Evolutionary conservation across 2,113 vertebrate species (phyloP).

Genomic region (Ginglymostoma cirratum): DNA sequence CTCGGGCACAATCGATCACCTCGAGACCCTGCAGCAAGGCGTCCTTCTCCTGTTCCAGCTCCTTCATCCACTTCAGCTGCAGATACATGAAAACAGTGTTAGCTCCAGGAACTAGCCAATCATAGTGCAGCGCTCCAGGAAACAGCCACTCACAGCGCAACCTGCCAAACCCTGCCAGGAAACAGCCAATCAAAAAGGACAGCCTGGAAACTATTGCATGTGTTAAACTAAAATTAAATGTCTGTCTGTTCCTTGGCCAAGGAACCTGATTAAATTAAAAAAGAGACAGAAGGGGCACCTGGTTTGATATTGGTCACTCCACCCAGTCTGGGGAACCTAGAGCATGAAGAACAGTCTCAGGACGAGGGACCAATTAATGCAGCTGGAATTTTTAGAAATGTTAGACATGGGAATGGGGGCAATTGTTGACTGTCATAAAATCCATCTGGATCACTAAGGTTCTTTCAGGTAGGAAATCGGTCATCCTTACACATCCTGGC

Average conservation of each 20-base stretch:
- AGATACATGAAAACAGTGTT: not conserved
- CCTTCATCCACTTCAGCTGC: constrained; percentile 86
- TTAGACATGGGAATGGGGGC: no score
- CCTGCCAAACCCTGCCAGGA: not conserved
- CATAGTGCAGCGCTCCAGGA: not conserved
- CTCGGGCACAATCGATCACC: constrained; percentile 69
- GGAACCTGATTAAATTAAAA: not conserved
- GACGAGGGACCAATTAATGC: no score
- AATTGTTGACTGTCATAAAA: no score
- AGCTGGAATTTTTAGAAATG: no score
- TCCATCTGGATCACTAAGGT: no score
- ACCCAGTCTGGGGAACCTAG: no score
- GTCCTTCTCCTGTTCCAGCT: constrained; percentile 87
- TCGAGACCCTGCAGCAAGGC: constrained; percentile 82
- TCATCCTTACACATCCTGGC: no score
- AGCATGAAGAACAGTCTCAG: no score
- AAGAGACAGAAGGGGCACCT: not conserved
- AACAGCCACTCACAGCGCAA: not conserved
- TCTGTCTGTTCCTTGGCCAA: not conserved
- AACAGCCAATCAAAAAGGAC: not conserved
- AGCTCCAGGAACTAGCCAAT: not conserved
- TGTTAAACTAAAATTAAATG: not conserved
- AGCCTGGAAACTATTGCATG: not conserved
- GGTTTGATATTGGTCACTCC: no score
- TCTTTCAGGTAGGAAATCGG: no score